Percentiles rank a stretch among this genome's conserved stretches.
phyloP scores from a whole-genome alignment of 2,888 invertebrate genomes.

The Odontothrips loti region DNA sequence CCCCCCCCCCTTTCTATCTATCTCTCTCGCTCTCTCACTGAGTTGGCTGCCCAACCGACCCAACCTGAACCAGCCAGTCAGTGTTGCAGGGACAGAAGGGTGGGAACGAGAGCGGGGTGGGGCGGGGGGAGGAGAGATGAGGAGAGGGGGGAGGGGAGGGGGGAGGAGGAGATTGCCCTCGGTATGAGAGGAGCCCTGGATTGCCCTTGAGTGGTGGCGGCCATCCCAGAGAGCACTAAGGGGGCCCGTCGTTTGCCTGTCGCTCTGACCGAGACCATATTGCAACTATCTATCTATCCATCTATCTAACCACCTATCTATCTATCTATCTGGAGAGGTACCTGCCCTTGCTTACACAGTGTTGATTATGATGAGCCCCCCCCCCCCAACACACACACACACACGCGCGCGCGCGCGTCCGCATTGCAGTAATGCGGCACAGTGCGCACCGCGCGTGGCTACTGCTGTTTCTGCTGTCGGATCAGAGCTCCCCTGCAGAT shows the following conservation, averaged over 20 bases:
- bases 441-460: too few relatives aligned
- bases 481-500: too few relatives aligned
- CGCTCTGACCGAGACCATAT: neutral
- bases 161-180: neutral
- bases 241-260: neutral
- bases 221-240: neutral
- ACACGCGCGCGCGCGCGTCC: too few relatives aligned
- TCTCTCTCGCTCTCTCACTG: neutral
- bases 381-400: too few relatives aligned
- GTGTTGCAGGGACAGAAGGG: neutral
- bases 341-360: too few relatives aligned
- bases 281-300: neutral
- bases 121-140: conserved; percentile 12
- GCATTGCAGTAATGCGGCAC: too few relatives aligned
- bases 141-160: neutral
- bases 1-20: neutral
- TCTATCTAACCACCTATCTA: neutral
- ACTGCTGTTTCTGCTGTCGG: too few relatives aligned
- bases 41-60: too few relatives aligned
- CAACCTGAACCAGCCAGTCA: too few relatives aligned
- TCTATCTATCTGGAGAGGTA: neutral
- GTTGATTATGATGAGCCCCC: too few relatives aligned
- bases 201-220: neutral
- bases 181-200: neutral
- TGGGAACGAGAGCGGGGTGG: neutral